Conservation (phyloP, 2,113 vertebrate species). For the Apteryx mantelli region DNA sequence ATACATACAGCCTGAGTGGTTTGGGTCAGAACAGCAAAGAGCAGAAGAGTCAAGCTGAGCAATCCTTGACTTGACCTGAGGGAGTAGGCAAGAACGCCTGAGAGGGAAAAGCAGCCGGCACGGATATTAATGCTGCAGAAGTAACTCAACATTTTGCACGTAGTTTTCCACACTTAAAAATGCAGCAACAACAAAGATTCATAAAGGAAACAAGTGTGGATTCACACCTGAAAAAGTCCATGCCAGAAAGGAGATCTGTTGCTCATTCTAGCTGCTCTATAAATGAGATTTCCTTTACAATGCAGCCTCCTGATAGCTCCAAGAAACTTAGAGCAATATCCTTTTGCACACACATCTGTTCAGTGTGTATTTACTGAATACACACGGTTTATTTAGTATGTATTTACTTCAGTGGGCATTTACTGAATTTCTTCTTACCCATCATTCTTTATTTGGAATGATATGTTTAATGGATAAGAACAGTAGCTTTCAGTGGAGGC, state of each 20-base stretch:
- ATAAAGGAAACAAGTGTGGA: neutral
- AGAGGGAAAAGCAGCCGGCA: neutral
- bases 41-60: rapidly evolving
- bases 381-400: neutral
- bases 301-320: neutral
- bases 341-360: neutral
- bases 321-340: neutral
- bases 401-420: neutral
- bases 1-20: rapidly evolving
- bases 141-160: neutral
- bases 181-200: neutral
- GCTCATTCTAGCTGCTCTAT: neutral
- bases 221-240: neutral
- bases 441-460: slow-evolving; percentile 27
- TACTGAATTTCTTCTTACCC: neutral
- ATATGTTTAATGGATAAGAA: slow-evolving; percentile 34
- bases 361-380: neutral
- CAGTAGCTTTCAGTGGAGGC: slow-evolving; percentile 13
- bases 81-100: rapidly evolving
- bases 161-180: neutral
- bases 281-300: neutral
- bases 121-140: neutral
- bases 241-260: neutral
- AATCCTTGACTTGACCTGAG: neutral
- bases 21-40: neutral